A percentile compares a stretch with the other conserved stretches of the same genome.
These are phyloP conservation scores for Dermochelys coriacea DNA, from an alignment of 2,797 vertebrate species.

Conservation along the genomic window DNA sequence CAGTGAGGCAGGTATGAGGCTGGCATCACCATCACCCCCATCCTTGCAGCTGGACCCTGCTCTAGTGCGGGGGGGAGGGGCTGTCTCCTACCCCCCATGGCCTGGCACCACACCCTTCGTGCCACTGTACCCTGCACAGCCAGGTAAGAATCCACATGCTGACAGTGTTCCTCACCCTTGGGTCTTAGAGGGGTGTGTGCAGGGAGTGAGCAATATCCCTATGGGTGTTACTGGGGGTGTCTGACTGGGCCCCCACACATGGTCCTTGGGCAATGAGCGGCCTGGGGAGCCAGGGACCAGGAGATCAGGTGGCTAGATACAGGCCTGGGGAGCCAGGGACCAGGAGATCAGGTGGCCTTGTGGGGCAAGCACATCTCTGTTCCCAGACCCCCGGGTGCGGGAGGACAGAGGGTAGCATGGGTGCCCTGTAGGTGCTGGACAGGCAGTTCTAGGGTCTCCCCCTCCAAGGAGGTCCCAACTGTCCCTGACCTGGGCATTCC, in stretches of 20 bases:
- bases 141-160: neutral
- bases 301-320: no score
- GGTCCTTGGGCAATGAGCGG: neutral
- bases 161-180: no score
- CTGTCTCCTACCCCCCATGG: neutral
- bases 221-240: neutral
- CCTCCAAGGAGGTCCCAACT: neutral
- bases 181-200: no score
- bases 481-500: no score
- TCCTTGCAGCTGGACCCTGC: neutral
- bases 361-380: neutral
- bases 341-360: no score
- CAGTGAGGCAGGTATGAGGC: neutral
- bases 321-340: neutral
- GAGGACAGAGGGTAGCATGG: neutral
- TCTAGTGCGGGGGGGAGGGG: neutral
- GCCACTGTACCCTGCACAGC: neutral
- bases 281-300: neutral
- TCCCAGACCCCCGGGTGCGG: neutral
- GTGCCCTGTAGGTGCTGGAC: no score
- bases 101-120: neutral
- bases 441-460: neutral
- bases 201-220: no score
- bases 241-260: neutral
- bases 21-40: neutral